Evolutionary conservation across 2,113 vertebrate genomes (phyloP).

Genomic region (Paradoxurus hermaphroditus): DNA sequence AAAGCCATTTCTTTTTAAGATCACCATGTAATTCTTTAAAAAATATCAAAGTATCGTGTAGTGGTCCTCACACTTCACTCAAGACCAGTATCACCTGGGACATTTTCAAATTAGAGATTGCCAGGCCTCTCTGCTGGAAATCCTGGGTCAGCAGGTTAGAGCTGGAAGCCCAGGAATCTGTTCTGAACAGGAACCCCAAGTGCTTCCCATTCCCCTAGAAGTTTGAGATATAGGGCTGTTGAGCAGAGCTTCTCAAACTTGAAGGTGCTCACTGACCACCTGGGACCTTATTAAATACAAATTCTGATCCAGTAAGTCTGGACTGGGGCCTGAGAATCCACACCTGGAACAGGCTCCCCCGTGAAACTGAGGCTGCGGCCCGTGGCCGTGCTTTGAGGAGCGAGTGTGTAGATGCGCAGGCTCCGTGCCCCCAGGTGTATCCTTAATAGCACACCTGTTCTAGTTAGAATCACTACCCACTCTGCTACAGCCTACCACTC

Average conservation of each 20-base stretch:
- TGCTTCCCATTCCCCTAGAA: not conserved
- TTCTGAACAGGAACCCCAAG: not conserved
- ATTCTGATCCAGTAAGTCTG: not conserved
- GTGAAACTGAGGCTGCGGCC: not conserved
- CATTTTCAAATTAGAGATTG: not conserved
- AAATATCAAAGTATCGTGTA: not conserved
- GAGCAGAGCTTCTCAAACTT: not conserved
- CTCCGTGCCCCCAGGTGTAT: not conserved
- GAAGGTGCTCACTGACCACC: not conserved
- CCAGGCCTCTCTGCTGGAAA: not conserved
- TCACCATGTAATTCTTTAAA: not conserved
- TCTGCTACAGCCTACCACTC: conserved; percentile 38
- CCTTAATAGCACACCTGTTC: conserved; percentile 46
- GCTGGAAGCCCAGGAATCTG: not conserved
- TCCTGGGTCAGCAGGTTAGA: not conserved
- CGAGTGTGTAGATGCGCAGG: not conserved
- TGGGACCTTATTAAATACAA: not conserved
- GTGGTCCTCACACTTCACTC: not conserved
- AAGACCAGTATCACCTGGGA: not conserved
- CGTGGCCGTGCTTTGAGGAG: accelerated
- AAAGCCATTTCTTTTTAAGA: not conserved
- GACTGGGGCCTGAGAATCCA: not conserved
- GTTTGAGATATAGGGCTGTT: not conserved
- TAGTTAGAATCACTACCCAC: conserved; percentile 47
- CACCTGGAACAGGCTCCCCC: not conserved